These are phyloP conservation scores for Pentalonia nigronervosa DNA, from an alignment of 1,140 invertebrate species.

Conservation along the genomic window DNA sequence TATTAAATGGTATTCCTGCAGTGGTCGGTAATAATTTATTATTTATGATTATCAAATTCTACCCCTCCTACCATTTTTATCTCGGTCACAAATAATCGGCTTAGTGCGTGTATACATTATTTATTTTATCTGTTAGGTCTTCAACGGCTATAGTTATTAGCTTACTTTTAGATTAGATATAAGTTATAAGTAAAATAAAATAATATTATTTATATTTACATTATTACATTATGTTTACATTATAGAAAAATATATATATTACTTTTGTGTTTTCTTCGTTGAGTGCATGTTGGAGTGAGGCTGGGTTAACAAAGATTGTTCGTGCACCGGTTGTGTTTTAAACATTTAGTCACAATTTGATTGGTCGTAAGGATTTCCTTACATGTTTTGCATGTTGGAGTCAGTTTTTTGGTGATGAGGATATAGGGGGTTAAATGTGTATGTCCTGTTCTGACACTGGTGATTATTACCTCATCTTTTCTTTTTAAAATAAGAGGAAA, in stretches of 20 bases:
- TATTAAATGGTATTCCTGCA: background rate
- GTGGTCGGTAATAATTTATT: background rate
- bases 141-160: background rate
- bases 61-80: background rate
- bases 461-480: background rate
- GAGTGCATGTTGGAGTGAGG: background rate
- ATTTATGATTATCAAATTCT: background rate
- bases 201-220: background rate
- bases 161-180: background rate
- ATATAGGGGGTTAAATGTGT: too few species aligned
- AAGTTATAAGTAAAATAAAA: background rate
- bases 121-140: background rate
- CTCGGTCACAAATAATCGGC: background rate
- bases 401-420: too few species aligned
- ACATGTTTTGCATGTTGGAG: background rate
- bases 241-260: background rate
- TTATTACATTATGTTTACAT: background rate
- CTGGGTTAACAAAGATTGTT: background rate
- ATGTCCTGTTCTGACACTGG: background rate
- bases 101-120: background rate
- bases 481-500: background rate
- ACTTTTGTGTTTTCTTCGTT: too few species aligned
- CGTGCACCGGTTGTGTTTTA: background rate
- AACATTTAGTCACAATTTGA: background rate
- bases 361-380: background rate